Percentiles rank a stretch among this genome's conserved stretches.
Conservation (phyloP, 2,113 vertebrate genomes). For the Cathartes aura region DNA sequence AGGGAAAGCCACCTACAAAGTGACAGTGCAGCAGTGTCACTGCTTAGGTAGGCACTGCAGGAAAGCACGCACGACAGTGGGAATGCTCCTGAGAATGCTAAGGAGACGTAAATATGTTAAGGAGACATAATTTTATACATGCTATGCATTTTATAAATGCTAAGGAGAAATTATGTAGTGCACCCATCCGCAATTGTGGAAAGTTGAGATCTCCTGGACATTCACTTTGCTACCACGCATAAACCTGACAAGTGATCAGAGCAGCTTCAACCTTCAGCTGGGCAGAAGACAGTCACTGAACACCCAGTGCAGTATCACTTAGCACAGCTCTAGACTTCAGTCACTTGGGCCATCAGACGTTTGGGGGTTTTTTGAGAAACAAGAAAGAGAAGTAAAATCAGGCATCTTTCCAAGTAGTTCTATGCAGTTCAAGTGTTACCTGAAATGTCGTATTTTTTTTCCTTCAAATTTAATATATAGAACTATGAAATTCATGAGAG, state of each 20-base stretch:
- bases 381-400: not conserved
- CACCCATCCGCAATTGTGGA: rapidly evolving
- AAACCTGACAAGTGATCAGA: not conserved
- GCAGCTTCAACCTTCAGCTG: not conserved
- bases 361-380: not conserved
- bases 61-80: not conserved
- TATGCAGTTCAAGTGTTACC: not conserved
- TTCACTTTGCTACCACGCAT: not conserved
- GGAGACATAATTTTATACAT: not conserved
- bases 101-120: not conserved
- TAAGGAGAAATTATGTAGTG: not conserved
- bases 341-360: not conserved
- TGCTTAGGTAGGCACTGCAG: not conserved
- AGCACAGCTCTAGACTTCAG: not conserved
- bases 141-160: not conserved
- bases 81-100: not conserved
- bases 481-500: not conserved
- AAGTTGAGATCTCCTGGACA: not conserved
- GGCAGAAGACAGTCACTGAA: not conserved
- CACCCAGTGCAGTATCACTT: not conserved
- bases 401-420: not conserved
- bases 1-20: not conserved
- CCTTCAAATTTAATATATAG: not conserved
- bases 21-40: not conserved
- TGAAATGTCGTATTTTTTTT: not conserved